A percentile compares a stretch with the other conserved stretches of the same genome.
These are phyloP conservation scores for Apodemus speciosus DNA, from an alignment of 2,113 vertebrate species.

Conservation along the genomic window DNA sequence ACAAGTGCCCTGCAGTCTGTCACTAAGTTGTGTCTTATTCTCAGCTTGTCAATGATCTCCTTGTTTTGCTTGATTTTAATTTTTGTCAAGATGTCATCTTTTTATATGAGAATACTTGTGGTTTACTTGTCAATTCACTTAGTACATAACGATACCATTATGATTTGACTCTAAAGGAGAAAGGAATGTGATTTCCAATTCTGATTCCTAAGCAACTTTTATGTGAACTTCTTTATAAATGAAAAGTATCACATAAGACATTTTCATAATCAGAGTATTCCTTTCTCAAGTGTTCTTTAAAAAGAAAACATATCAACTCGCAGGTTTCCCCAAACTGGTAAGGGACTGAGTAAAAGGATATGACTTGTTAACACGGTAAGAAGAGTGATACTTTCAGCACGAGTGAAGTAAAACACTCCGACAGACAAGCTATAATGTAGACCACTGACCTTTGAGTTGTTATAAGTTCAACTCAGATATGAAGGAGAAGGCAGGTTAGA, in stretches of 20 bases:
- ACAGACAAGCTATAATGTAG: conserved; percentile 30
- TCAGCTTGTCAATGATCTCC: background rate
- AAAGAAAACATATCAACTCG: conserved; percentile 38
- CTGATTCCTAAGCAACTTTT: conserved; percentile 33
- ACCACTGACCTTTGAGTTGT: conserved; percentile 2
- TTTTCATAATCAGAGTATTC: background rate
- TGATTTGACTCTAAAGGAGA: conserved; percentile 7
- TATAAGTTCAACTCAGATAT: conserved; percentile 36
- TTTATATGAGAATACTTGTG: background rate
- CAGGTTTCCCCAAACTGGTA: background rate
- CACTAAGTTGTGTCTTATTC: conserved; percentile 4
- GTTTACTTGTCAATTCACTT: conserved; percentile 32
- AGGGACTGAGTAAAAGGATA: background rate
- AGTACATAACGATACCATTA: conserved; percentile 16
- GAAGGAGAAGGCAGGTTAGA: background rate
- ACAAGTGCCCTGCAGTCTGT: background rate
- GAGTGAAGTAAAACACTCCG: conserved; percentile 1
- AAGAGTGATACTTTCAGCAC: background rate
- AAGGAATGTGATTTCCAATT: background rate
- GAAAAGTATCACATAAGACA: conserved; percentile 6
- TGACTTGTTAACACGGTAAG: conserved; percentile 30
- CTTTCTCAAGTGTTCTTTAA: conserved; percentile 56
- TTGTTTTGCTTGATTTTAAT: background rate
- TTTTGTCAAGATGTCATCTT: background rate
- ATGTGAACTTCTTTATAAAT: background rate